These are phyloP conservation scores for Tetranychus piercei DNA, from an alignment of 2,888 invertebrate genomes.

Conservation along the genomic window DNA sequence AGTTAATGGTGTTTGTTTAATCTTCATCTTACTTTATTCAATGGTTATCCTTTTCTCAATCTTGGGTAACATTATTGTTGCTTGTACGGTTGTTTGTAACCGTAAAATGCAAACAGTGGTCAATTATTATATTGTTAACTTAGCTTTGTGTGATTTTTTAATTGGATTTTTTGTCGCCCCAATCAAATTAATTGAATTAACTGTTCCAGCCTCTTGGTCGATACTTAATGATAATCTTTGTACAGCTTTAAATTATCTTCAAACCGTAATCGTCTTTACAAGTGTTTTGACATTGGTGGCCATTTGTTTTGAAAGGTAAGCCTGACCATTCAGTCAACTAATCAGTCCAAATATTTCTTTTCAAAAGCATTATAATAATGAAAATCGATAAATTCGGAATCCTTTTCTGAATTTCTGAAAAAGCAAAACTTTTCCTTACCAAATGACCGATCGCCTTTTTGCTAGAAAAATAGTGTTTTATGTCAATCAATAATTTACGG, in stretches of 20 bases:
- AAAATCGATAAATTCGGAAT: too few relatives aligned
- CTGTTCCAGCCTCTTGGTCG: conserved; percentile 33
- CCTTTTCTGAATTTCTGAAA: too few relatives aligned
- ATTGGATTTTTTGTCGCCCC: conserved; percentile 36
- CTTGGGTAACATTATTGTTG: conserved; percentile 34
- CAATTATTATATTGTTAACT: conserved; percentile 36
- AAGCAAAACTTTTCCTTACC: too few relatives aligned
- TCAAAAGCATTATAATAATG: too few relatives aligned
- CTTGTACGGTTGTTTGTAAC: conserved; percentile 34
- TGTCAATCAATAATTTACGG: too few relatives aligned
- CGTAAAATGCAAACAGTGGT: conserved; percentile 36
- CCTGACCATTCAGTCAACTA: background rate
- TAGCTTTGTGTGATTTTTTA: conserved; percentile 35
- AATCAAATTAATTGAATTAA: conserved; percentile 35
- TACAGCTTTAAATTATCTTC: conserved; percentile 32
- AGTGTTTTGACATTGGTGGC: conserved; percentile 36
- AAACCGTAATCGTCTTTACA: conserved; percentile 36
- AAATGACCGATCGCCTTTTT: too few relatives aligned
- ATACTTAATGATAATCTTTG: conserved; percentile 33
- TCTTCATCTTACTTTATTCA: conserved; percentile 31
- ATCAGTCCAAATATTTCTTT: background rate
- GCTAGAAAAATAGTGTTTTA: too few relatives aligned
- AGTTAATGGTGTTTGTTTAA: conserved; percentile 29
- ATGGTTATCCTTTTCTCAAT: conserved; percentile 32
- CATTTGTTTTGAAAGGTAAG: conserved; percentile 36